phyloP scores from a whole-genome alignment of 2,888 invertebrate species.

The Patella ulyssiponensis region DNA sequence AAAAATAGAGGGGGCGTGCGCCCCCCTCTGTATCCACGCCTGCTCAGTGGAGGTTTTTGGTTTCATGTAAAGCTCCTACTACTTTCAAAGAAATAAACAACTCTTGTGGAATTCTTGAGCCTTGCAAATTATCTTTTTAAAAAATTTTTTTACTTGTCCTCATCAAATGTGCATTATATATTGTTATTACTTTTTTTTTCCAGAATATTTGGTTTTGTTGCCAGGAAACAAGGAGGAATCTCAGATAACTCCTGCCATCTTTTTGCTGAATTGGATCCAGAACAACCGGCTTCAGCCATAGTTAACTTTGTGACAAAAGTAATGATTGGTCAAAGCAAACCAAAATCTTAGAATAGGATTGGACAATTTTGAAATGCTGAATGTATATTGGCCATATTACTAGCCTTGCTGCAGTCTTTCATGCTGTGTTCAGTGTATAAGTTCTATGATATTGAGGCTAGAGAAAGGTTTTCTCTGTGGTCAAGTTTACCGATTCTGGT shows the following conservation, averaged over 20 bases:
- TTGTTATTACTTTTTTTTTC: slow-evolving; percentile 29
- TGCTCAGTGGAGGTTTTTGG: too few relatives aligned
- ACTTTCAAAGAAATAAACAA: not conserved
- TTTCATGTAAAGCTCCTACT: too few relatives aligned
- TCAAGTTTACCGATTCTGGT: not conserved
- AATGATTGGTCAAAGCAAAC: slow-evolving; percentile 68
- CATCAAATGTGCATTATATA: not conserved
- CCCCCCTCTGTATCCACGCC: too few relatives aligned
- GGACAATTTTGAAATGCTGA: slow-evolving; percentile 2
- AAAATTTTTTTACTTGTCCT: too few relatives aligned
- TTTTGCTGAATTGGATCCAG: slow-evolving; percentile 94
- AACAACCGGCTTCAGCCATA: slow-evolving; percentile 94
- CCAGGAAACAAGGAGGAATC: slow-evolving; percentile 86
- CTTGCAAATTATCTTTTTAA: not conserved
- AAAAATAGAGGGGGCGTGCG: too few relatives aligned
- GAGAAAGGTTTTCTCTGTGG: not conserved
- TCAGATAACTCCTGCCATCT: slow-evolving; percentile 97
- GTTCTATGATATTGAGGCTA: not conserved
- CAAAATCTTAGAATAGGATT: slow-evolving; percentile 48
- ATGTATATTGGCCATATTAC: slow-evolving; percentile 2
- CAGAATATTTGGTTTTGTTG: slow-evolving; percentile 95
- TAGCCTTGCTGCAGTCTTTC: slow-evolving; percentile 9
- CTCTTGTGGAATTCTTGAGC: not conserved
- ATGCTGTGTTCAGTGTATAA: not conserved
- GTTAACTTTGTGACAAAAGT: slow-evolving; percentile 78